Evolutionary conservation across 2,797 vertebrate genomes (phyloP).

Genomic region (Rhynchonycteris naso): DNA sequence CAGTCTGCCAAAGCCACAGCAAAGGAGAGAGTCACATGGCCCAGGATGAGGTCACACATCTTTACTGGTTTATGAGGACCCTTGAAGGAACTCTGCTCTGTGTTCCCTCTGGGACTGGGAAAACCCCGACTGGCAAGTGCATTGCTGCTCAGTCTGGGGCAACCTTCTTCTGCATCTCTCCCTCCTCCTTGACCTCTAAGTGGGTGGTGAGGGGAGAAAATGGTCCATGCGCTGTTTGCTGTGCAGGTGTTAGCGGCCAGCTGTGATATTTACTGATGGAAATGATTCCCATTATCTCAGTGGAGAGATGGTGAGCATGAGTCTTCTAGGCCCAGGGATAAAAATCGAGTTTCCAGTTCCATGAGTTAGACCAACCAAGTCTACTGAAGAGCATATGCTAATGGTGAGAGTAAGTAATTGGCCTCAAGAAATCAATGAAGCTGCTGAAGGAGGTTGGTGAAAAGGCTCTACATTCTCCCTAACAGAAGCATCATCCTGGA

Average conservation of each 20-base stretch:
- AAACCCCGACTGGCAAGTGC: conserved; percentile 98
- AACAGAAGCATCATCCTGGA: conserved; percentile 92
- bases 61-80: conserved; percentile 96
- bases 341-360: conserved; percentile 99
- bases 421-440: conserved; percentile 97
- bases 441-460: conserved; percentile 93
- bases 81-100: conserved; percentile 96
- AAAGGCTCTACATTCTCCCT: conserved; percentile 95
- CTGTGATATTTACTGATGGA: conserved; percentile 98
- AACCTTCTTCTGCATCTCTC: conserved; percentile 98
- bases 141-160: conserved; percentile 97
- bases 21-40: conserved; percentile 98
- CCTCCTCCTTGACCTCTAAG: conserved; percentile 97
- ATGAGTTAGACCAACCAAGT: conserved; percentile 94
- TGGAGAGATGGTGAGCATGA: conserved; percentile 96
- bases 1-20: conserved; percentile 97
- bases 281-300: conserved; percentile 96
- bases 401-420: conserved; percentile 97
- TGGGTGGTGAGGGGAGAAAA: conserved; percentile 99
- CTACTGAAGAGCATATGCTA: conserved; percentile 95
- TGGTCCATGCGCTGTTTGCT: conserved; percentile 95
- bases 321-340: conserved; percentile 92
- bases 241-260: conserved; percentile 95
- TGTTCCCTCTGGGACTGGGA: conserved; percentile 97
- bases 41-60: conserved; percentile 97